These are phyloP conservation scores for Acipenser transmontanus DNA, from an alignment of 2,797 vertebrate genomes.

Conservation along the genomic window DNA sequence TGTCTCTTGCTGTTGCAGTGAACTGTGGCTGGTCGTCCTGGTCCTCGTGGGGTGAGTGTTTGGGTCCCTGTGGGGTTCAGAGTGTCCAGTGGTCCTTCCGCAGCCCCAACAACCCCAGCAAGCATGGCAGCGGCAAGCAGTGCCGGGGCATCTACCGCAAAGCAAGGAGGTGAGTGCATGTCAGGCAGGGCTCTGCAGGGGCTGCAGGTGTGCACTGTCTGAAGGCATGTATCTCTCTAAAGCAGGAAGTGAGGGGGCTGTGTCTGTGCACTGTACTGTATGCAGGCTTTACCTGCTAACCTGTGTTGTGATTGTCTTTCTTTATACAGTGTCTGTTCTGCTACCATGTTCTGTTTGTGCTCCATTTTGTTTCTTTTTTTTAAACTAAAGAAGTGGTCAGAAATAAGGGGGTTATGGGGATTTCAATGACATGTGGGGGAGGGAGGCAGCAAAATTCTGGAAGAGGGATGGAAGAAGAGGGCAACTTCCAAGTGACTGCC, in stretches of 20 bases:
- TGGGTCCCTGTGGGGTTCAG: constrained; percentile 76
- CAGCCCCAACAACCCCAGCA: constrained; percentile 78
- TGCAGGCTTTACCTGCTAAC: no score
- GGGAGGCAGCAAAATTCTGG: no score
- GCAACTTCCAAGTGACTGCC: no score
- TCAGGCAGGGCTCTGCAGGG: not conserved
- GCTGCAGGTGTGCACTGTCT: not conserved
- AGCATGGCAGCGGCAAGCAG: constrained; percentile 53
- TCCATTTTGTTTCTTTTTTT: no score
- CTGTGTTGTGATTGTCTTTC: no score
- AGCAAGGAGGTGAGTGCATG: constrained; percentile 66
- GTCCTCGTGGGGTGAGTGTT: constrained; percentile 82
- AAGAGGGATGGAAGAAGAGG: no score
- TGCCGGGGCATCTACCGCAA: constrained; percentile 83
- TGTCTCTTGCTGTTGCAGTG: constrained; percentile 45
- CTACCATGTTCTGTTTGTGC: no score
- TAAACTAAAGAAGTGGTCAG: no score
- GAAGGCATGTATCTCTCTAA: not conserved
- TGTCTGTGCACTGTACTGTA: no score
- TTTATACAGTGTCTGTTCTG: no score
- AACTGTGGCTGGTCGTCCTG: constrained; percentile 85
- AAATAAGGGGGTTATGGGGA: no score
- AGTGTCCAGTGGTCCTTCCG: constrained; percentile 91
- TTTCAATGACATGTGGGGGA: no score
- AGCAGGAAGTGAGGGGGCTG: not conserved